phyloP scores from a whole-genome alignment of 2,797 vertebrate genomes.

The Bucorvus abyssinicus region DNA sequence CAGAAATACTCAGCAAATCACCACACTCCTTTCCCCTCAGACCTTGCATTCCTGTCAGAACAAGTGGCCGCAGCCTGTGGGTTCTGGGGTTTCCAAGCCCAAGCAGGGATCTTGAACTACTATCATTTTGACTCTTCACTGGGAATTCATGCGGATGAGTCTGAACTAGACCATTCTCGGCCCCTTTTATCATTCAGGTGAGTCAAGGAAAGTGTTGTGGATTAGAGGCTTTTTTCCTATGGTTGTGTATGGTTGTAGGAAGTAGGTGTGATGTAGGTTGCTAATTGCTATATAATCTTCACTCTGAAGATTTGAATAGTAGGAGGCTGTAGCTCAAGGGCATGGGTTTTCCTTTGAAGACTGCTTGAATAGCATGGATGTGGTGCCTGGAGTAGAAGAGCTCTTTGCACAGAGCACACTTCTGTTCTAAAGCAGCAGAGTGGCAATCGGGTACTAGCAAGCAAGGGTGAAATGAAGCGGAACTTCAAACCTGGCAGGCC shows the following conservation, averaged over 20 bases:
- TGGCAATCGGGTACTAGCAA: neutral
- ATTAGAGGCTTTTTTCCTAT: neutral
- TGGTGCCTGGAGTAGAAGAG: neutral
- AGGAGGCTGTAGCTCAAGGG: neutral
- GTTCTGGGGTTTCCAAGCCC: constrained; percentile 84
- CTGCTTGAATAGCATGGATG: neutral
- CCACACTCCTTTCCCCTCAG: constrained; percentile 86
- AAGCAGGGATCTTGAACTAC: constrained; percentile 96
- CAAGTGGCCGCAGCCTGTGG: constrained; percentile 87
- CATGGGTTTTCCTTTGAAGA: neutral
- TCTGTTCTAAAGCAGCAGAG: neutral
- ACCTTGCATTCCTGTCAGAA: constrained; percentile 86
- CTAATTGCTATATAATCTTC: neutral
- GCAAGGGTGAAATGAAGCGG: neutral
- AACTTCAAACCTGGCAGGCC: neutral
- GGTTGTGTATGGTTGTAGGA: neutral
- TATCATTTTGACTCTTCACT: constrained; percentile 92
- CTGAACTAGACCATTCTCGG: constrained; percentile 88
- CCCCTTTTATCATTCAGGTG: constrained; percentile 93
- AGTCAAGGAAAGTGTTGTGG: neutral
- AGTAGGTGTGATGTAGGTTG: neutral
- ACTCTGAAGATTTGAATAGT: neutral
- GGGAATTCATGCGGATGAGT: constrained; percentile 93
- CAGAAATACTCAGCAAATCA: constrained; percentile 89
- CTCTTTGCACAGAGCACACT: neutral